Base-by-base conservation (phyloP, 2,797 vertebrate species). In the Coreius guichenoti region DNA sequence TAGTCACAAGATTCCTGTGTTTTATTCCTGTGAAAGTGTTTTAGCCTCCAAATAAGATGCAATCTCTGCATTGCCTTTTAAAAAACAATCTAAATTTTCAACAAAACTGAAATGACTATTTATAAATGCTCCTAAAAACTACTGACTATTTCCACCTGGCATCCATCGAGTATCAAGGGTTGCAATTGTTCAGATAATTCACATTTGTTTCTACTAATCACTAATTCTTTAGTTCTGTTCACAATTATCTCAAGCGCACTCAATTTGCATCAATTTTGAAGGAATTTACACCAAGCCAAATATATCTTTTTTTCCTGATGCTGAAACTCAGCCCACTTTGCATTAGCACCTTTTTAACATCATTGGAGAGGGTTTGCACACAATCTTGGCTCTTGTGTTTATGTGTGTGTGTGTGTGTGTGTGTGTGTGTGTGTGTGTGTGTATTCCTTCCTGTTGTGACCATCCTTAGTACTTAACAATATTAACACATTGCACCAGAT, bases 291-390 rank as follows among this genome's bases (percentile, higher is more conserved):
- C 3, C 56, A n/a, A 1, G 7, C 13, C 17, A 43, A 72, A 39
- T 61, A 14, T 33, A 36, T 29, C 6, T 79, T 21, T 70, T 45
- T 72, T 65, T 14, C n/a, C n/a, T 56, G 63, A 43, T 36, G 26
- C 54, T 47, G 51, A 21, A 58, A 56, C 47, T 76, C 51, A 77
- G 72, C 72, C 68, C 54, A 77, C 72, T 72, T 58, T 56, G 51
- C 51, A 85, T 85, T 81, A 85, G 56, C 79, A 70, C 67, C n/a
- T 45, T 88, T 74, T 81, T 81, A 70, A 70, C 77, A 85, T 80
- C 49, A 67, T 72, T 72, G 3, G 65, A 77, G 81, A 83, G 81
- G 45, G 19, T 77, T 43, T 56, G 33, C 43, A 19, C 54, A 78
- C 23, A 16, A 14, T 43, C 21, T 21, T 65, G 43, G 67, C 49